Conservation (phyloP, 2,797 vertebrate species). For the Eulemur rubriventer region DNA sequence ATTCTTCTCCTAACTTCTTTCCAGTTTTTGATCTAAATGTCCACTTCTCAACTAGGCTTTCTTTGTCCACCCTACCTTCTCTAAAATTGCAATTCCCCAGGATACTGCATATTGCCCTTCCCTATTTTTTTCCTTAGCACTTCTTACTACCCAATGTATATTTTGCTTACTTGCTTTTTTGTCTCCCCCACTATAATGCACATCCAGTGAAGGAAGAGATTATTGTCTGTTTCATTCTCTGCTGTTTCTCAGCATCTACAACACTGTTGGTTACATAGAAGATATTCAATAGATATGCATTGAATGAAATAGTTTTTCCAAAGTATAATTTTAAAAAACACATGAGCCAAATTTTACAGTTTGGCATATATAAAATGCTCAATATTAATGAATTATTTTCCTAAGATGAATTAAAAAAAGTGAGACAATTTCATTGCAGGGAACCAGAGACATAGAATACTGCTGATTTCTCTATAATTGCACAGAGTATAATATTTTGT, state of each 20-base stretch:
- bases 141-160: neutral
- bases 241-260: neutral
- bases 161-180: neutral
- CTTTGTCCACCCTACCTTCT: neutral
- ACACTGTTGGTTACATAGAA: neutral
- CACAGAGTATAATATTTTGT: neutral
- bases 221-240: constrained; percentile 18
- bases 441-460: neutral
- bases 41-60: neutral
- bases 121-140: neutral
- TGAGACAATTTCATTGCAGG: neutral
- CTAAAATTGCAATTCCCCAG: neutral
- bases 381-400: constrained; percentile 15
- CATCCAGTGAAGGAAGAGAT: neutral
- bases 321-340: constrained; percentile 17
- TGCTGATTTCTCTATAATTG: neutral
- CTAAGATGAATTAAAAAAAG: neutral
- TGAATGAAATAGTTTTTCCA: constrained; percentile 36
- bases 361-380: neutral
- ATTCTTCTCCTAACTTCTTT: neutral
- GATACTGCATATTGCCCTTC: neutral
- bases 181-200: neutral
- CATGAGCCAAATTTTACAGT: neutral
- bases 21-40: neutral
- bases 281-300: constrained; percentile 11